Evolutionary conservation across 2,113 vertebrate genomes (phyloP).

Genomic region (Carettochelys insculpta): DNA sequence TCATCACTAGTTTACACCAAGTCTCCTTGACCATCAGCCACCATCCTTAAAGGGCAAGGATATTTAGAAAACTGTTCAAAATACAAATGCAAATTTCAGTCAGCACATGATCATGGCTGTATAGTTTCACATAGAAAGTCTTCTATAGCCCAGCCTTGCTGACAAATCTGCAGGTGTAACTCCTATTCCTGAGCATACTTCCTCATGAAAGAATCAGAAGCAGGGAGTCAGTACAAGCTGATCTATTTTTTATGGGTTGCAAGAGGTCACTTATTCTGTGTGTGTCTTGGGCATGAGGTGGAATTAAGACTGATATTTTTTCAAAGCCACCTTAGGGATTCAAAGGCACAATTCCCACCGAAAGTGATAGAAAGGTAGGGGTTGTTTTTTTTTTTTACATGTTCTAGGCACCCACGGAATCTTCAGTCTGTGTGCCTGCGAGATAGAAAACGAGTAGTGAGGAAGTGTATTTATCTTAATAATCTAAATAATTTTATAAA

Average conservation of each 20-base stretch:
- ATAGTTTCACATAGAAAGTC: neutral
- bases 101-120: neutral
- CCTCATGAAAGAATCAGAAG: neutral
- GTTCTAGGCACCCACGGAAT: neutral
- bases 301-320: neutral
- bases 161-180: neutral
- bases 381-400: neutral
- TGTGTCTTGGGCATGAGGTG: neutral
- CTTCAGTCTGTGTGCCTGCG: neutral
- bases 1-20: neutral
- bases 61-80: neutral
- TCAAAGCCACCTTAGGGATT: neutral
- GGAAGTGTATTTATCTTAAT: neutral
- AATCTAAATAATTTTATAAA: neutral
- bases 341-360: neutral
- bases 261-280: neutral
- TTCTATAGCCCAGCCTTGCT: neutral
- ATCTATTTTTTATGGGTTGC: neutral
- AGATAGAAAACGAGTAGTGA: neutral
- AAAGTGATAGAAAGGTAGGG: neutral
- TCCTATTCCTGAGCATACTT: constrained; percentile 9
- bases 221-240: neutral
- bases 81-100: neutral
- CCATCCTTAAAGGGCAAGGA: neutral
- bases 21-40: neutral